phyloP scores from a whole-genome alignment of 2,888 invertebrate species.

The Boloria euphrosyne region DNA sequence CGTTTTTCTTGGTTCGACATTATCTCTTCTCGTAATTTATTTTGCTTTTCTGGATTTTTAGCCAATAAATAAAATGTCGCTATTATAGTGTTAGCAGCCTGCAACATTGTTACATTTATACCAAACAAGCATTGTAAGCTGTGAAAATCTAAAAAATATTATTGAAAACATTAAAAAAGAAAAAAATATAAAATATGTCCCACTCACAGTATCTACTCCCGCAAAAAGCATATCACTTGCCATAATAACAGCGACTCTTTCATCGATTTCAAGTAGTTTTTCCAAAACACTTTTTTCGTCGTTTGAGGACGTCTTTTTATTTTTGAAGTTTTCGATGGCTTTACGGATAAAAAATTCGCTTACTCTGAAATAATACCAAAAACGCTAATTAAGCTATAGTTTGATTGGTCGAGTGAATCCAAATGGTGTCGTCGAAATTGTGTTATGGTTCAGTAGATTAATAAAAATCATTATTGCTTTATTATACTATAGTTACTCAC shows the following conservation, averaged over 20 bases:
- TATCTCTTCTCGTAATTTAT: conserved; percentile 83
- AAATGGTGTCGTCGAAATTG: not conserved
- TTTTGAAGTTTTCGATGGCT: conserved; percentile 45
- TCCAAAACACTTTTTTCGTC: conserved; percentile 82
- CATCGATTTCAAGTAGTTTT: conserved; percentile 82
- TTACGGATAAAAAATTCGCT: conserved; percentile 29
- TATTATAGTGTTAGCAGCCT: conserved; percentile 83
- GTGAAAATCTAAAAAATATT: too few relatives aligned
- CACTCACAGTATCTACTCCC: conserved; percentile 85
- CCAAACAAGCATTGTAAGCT: too few relatives aligned
- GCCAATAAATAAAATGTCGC: conserved; percentile 84
- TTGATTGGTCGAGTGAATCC: not conserved
- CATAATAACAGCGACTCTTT: conserved; percentile 84
- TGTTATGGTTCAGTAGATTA: not conserved
- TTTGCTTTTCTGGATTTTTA: conserved; percentile 84
- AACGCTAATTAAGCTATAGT: not conserved
- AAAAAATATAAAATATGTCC: not conserved
- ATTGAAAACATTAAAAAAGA: not conserved
- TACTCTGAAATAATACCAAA: conserved; percentile 24
- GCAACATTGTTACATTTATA: conserved; percentile 30
- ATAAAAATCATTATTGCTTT: not conserved
- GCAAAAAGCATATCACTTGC: conserved; percentile 86
- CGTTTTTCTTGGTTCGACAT: conserved; percentile 56
- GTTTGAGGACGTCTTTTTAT: conserved; percentile 41
- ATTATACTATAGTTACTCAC: conserved; percentile 46